Percentiles rank a stretch among this genome's conserved stretches.
phyloP scores from a whole-genome alignment of 1,140 invertebrate genomes.

The Zaprionus inermis region DNA sequence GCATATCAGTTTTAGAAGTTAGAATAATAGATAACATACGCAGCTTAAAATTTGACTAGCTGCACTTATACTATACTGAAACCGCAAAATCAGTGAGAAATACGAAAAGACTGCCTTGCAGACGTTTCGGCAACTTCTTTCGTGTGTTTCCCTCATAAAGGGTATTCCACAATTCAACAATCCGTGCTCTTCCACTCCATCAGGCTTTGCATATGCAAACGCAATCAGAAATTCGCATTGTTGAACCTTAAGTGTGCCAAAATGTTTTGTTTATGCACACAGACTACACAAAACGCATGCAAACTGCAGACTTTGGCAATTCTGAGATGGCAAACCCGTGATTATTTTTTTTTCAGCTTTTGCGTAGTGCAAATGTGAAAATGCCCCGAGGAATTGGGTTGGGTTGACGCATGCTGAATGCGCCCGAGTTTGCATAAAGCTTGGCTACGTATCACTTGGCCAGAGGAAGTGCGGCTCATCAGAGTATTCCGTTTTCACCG shows the following conservation, averaged over 20 bases:
- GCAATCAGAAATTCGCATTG: slow-evolving; percentile 31
- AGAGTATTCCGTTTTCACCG: slow-evolving; percentile 15
- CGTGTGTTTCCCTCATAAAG: background rate
- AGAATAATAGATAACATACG: background rate
- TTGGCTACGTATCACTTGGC: background rate
- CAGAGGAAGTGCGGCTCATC: slow-evolving; percentile 1
- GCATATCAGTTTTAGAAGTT: background rate
- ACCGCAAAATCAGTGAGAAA: background rate
- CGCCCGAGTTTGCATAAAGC: background rate
- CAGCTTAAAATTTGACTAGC: background rate
- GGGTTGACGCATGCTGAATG: slow-evolving; percentile 29
- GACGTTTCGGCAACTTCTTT: background rate
- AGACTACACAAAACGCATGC: slow-evolving; percentile 7
- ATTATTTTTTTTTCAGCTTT: slow-evolving; percentile 10
- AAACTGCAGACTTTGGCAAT: slow-evolving; percentile 20
- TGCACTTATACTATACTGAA: no score
- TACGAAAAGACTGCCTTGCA: no score
- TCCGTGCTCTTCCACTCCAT: background rate
- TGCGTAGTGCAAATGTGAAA: slow-evolving; percentile 9
- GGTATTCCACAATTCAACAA: background rate
- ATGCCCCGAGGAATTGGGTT: slow-evolving; percentile 52
- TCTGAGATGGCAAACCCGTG: slow-evolving; percentile 14
- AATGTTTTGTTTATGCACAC: slow-evolving; percentile 24
- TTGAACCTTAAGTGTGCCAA: slow-evolving; percentile 34
- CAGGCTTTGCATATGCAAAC: slow-evolving; percentile 1